These are phyloP conservation scores for Trogon melanurus DNA, from an alignment of 2,113 vertebrate genomes.

Conservation along the genomic window DNA sequence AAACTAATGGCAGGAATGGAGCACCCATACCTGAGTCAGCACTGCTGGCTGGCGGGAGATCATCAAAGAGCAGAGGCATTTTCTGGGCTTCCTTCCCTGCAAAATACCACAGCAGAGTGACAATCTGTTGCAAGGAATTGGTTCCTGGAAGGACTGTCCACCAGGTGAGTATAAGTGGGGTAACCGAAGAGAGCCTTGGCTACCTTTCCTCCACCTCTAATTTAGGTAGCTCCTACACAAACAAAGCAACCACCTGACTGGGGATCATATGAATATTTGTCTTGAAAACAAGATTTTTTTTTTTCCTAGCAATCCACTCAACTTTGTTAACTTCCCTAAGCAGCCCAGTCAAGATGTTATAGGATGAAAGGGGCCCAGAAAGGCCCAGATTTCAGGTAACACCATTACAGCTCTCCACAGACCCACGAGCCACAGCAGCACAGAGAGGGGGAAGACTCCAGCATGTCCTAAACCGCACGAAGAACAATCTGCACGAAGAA, in stretches of 20 bases:
- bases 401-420: neutral
- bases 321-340: neutral
- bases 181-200: neutral
- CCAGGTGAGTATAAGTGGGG: fast-evolving
- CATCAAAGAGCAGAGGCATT: slow-evolving; percentile 69
- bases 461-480: fast-evolving
- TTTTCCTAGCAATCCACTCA: neutral
- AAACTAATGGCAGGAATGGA: neutral
- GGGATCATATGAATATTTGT: neutral
- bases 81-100: slow-evolving; percentile 68
- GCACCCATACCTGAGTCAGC: slow-evolving; percentile 72
- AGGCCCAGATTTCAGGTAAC: neutral
- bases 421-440: neutral
- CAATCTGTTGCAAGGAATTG: fast-evolving
- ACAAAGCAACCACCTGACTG: neutral
- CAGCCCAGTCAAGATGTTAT: fast-evolving
- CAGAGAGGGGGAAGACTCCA: neutral
- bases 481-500: neutral
- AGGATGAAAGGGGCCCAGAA: neutral
- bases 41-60: slow-evolving; percentile 72
- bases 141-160: neutral
- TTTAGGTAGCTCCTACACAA: neutral
- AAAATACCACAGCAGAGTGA: slow-evolving; percentile 54
- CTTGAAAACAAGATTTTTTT: neutral
- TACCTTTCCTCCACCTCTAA: neutral